Evolutionary conservation across 1,140 invertebrate species (phyloP), one percentile per base, ranked within the genome.

Genomic region (Eufriesea mexicana): DNA sequence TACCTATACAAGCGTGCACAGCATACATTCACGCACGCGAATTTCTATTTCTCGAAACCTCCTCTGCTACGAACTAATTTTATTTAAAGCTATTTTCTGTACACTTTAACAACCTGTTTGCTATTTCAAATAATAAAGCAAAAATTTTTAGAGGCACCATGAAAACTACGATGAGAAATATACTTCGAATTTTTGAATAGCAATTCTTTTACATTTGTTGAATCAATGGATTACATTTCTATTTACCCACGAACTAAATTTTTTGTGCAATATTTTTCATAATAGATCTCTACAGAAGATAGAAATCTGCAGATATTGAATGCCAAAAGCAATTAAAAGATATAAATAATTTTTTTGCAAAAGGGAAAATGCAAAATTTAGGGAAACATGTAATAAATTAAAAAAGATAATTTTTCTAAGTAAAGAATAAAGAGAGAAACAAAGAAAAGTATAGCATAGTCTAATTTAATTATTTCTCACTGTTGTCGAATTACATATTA

Each of bases 1-100:
- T 85, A 88, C 79, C 74, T 89, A 88, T 89, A 92, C 91, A 88
- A 80, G 83, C 82, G 89, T 91, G 88, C 81, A 77, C 87, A 87
- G 83, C 79, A 89, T 89, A 89, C 90, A 83, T 89, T 79, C 72
- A 72, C 86, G 71, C 83, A 84, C 71, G 87, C 84, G 87, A 94
- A 91, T 93, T 94, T 93, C 93, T 93, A 93, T 92, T 94, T 93
- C 90, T 93, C 86, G 89, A 93, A 93, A 90, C 61, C 79, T 89
- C 83, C n/a, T 77, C 49, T 66, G 23, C 57, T 35, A 20, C 64
- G 79, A 77, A 74, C 79, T 80, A 51, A 80, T 66, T 74, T 68
- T 82, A 82, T 67, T 75, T 76, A 42, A 71, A n/a, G 51, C 16
- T 28, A 55, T 47, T 57, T n/a, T n/a, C 35, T 42, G 23, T 62